These are phyloP conservation scores for Orthosia incerta DNA, from an alignment of 2,888 invertebrate genomes.

Conservation along the genomic window DNA sequence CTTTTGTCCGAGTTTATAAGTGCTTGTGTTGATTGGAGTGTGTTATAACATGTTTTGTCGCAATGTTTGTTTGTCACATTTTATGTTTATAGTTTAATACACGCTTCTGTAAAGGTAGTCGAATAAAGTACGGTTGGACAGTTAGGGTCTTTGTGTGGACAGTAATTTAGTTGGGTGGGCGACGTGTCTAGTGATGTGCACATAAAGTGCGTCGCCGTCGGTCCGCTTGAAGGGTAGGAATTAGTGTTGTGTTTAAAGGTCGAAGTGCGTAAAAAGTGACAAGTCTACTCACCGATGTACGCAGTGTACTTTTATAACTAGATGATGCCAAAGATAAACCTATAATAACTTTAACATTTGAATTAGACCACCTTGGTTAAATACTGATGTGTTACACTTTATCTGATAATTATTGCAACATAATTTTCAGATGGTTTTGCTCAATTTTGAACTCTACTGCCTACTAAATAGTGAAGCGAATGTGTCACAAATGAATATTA, in stretches of 20 bases:
- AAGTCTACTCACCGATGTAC: slow-evolving; percentile 26
- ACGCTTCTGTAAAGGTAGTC: slow-evolving; percentile 52
- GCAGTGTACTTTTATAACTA: slow-evolving; percentile 36
- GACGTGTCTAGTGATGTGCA: slow-evolving; percentile 33
- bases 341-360: slow-evolving; percentile 21
- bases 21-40: slow-evolving; percentile 65
- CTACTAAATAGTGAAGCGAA: neutral
- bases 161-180: slow-evolving; percentile 36
- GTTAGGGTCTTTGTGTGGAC: slow-evolving; percentile 31
- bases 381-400: slow-evolving; percentile 10
- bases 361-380: slow-evolving; percentile 43
- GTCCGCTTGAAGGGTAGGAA: slow-evolving; percentile 36
- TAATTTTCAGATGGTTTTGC: neutral
- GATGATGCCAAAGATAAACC: slow-evolving; percentile 36
- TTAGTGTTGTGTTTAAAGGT: slow-evolving; percentile 58
- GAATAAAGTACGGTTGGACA: slow-evolving; percentile 17
- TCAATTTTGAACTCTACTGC: slow-evolving; percentile 21
- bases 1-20: slow-evolving; percentile 64
- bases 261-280: slow-evolving; percentile 57
- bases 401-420: neutral
- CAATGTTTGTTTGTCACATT: slow-evolving; percentile 56
- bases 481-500: neutral
- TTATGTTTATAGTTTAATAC: slow-evolving; percentile 49
- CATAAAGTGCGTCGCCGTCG: slow-evolving; percentile 50
- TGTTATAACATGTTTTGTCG: slow-evolving; percentile 64